These are phyloP conservation scores for Onychostruthus taczanowskii DNA, from an alignment of 2,113 vertebrate species.

Conservation along the genomic window DNA sequence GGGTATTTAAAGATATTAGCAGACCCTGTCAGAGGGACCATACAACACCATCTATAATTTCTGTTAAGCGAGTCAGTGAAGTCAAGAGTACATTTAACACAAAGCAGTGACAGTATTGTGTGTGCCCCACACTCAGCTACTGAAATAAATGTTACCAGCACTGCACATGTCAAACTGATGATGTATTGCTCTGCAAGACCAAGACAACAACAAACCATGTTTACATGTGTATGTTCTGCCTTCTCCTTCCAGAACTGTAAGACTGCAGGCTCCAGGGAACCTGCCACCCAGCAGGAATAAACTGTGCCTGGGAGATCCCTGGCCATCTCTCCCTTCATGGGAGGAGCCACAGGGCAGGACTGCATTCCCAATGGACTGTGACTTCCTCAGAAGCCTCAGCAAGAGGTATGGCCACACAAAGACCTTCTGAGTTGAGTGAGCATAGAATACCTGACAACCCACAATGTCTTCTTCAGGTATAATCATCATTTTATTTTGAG, in stretches of 20 bases:
- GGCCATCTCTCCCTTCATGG: not conserved
- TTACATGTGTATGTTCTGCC: not conserved
- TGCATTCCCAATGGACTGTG: not conserved
- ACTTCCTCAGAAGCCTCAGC: not conserved
- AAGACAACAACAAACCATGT: not conserved
- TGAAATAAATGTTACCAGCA: not conserved
- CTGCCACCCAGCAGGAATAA: not conserved
- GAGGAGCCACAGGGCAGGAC: accelerated
- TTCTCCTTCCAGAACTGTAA: not conserved
- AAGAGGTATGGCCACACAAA: not conserved
- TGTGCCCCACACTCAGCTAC: not conserved
- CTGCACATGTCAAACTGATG: not conserved
- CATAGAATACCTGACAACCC: not conserved
- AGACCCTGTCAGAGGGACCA: not conserved
- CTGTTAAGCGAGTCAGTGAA: not conserved
- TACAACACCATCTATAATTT: not conserved
- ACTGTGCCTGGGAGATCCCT: not conserved
- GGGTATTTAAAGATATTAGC: not conserved
- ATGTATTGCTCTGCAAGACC: not conserved
- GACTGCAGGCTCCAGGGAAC: not conserved
- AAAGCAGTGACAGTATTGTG: not conserved
- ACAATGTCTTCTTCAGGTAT: not conserved
- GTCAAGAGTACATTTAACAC: not conserved
- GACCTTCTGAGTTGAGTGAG: not conserved
- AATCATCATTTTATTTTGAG: not conserved